Evolutionary conservation across 2,888 invertebrate species (phyloP), one percentile per base, ranked within the genome.

Genomic region (Protophormia terraenovae): DNA sequence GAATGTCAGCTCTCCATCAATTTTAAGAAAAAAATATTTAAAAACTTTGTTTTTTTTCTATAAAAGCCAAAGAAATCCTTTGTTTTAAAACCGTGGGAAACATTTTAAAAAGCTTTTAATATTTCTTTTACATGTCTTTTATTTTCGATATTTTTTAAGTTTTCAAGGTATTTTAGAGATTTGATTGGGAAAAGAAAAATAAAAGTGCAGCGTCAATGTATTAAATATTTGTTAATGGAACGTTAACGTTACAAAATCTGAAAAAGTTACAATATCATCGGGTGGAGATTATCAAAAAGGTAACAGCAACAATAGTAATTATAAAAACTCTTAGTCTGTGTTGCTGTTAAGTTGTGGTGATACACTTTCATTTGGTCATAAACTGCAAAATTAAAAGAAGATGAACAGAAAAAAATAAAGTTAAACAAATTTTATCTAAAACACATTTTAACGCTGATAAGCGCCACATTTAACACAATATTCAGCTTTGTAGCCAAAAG

Each of bases 391-490:
- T 58, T 47, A 66, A 73, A 69, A 27, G 64, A 24, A 72, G 16
- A 58, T 45, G 66, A 67, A n/a, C 60, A 1, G 27, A 14, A 14
- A 38, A 45, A 73, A 73, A 38, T 41, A 14, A 47, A 62, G 3
- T 47, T 24, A 55, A 76, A 82, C 38, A 76, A 53, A 69, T 84
- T 79, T 78, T 87, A 87, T 87, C 87, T 81, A 71, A 82, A 87
- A 87, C 83, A 87, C 86, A 87, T 82, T 85, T 80, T 72, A 76
- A 73, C 83, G 79, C 79, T 82, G 87, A 87, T 87, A 87, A 86
- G 87, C 80, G 79, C 77, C 77, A 78, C 83, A 85, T 82, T 85
- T 82, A 85, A 85, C 78, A 85, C 85, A 84, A 80, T 82, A 81
- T 76, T 84, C 76, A 64, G 64, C 84, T 64, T 69, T 72, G 41